Base-by-base conservation (phyloP, 2,797 vertebrate genomes). In the Threskiornis aethiopicus region DNA sequence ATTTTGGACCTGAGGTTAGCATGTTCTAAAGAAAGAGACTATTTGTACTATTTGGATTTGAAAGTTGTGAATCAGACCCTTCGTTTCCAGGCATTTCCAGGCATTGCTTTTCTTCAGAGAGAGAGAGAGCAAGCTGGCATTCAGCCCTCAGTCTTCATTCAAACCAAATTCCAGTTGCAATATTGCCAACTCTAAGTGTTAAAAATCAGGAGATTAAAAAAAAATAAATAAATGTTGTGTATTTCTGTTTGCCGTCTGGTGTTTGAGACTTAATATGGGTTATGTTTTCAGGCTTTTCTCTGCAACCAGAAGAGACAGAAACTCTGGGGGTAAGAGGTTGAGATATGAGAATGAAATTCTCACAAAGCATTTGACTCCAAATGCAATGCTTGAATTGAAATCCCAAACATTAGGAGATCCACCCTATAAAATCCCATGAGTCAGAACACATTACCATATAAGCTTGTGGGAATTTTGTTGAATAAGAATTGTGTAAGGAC, bases 181-280 rank as follows among this genome's bases (percentile, higher is more conserved):
- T 90, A 89, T 86, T 97, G 96, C 94, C 95, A 97, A 91, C 42
- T 70, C 79, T 22, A 92, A 81, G 82, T 93, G 95, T 75, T 96
- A 93, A 95, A 97, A 96, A 92, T 81, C 84, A 92, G 76, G 69
- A 93, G 62, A 89, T 67, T 92, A 16, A 84, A 71, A 72, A 71
- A 41, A 91, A 75, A 10, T 5, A 83, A 92, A 87, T 11, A 85
- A 71, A 76, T 11, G n/a, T 83, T 95, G 75, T 81, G 84, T 96
- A 93, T 96, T 90, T 93, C 87, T 97, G 89, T 87, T 95, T 93
- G 90, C 89, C 79, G 76, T 95, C 97, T 97, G 95, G 54, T 92
- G 87, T 88, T 97, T 93, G 90, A 96, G 84, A 92, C 71, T 94
- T 96, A 75, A 81, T 75, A 57, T 35, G 72, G 82, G 84, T 95